These are phyloP conservation scores for Todiramphus chloris DNA, from an alignment of 2,113 vertebrate species.

Conservation along the genomic window DNA sequence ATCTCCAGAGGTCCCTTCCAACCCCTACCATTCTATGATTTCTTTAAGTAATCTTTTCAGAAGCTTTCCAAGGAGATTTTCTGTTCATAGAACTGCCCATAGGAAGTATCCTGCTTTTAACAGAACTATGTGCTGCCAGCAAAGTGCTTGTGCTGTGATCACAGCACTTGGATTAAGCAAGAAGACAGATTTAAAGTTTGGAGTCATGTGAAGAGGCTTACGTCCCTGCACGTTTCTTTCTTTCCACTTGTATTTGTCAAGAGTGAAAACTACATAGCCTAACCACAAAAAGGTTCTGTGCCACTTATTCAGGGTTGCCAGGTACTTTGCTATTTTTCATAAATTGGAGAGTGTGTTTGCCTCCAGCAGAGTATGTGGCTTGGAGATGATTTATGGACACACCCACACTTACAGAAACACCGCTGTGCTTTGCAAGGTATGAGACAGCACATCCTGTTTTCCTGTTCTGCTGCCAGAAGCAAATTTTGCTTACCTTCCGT, in stretches of 20 bases:
- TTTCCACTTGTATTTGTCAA: neutral
- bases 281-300: neutral
- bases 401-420: fast-evolving
- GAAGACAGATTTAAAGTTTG: neutral
- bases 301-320: neutral
- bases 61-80: neutral
- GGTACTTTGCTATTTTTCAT: neutral
- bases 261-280: neutral
- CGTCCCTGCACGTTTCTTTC: neutral
- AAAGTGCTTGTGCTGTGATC: neutral
- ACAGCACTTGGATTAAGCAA: neutral
- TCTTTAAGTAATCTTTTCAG: neutral
- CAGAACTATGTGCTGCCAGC: neutral
- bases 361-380: neutral
- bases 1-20: neutral
- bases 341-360: neutral
- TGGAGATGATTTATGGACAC: neutral
- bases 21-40: neutral
- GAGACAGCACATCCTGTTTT: fast-evolving
- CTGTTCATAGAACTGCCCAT: neutral
- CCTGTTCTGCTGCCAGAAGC: neutral
- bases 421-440: neutral
- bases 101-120: neutral
- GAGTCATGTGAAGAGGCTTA: neutral
- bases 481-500: neutral